Evolutionary conservation across 2,888 invertebrate species (phyloP), one percentile per base, ranked within the genome.

Genomic region (Proisotoma minuta): DNA sequence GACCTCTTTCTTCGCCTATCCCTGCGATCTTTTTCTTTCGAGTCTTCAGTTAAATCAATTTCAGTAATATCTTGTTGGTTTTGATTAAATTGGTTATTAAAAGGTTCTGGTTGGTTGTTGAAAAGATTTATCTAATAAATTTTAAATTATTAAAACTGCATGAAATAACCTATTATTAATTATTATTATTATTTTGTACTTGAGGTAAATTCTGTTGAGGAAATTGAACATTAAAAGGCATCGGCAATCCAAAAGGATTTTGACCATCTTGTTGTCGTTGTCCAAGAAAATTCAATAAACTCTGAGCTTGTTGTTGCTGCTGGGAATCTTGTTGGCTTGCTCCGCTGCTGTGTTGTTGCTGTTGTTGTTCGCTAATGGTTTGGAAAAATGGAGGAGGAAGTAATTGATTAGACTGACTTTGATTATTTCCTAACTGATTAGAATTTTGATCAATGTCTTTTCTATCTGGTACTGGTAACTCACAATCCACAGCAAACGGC

Each of bases 401-500:
- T 18, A 73, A 63, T 15, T 67, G 54, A 8, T 54, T 22, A 8
- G 54, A 18, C 34, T 53, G 53, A 39, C 56, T 52, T 47, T 60
- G 54, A 23, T 52, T 28, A 50, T 60, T 60, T n/a, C 59, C 62
- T 23, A 68, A 40, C 26, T 67, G 68, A 65, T 70, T 70, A 23
- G 70, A 67, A 59, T 71, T 71, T 57, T 71, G 71, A 57, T 71
- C 71, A 8, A 66, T 61, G 3, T 77, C 77, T 61, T 78, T 76
- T 29, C 79, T 77, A 22, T 62, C 65, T 26, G 57, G 59, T 23
- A 63, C 43, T 27, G 68, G 59, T 59, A 85, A 79, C 70, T 85
- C 85, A 75, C 84, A 84, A 76, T 85, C 84, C 34, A 84, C 78
- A 28, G 85, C 85, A 77, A 85, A 85, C 53, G 85, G 85, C 69